Evolutionary conservation across 2,888 invertebrate genomes (phyloP), one percentile per base, ranked within the genome.

Genomic region (Sinelater perroti): DNA sequence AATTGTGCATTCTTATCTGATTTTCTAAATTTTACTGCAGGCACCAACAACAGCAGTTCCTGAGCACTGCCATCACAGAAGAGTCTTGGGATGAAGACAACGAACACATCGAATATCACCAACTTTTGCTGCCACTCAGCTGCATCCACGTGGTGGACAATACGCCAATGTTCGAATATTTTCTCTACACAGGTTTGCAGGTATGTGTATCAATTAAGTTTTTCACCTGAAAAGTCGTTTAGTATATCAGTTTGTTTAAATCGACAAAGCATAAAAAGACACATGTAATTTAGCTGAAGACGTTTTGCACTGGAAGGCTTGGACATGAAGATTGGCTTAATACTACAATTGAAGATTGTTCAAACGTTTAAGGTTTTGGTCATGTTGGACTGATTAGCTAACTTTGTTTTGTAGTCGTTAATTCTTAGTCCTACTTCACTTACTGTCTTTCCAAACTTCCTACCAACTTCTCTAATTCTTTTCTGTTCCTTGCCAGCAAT

Each of bases 111-210:
- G 70, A 80, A 47, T 87, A 82, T 76, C 84, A 87, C 67, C 80
- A 81, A 65, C 75, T 86, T 40, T 71, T 79, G 24, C 71, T 88
- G 60, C 73, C 82, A 31, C 72, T 78, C 60, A 82, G 82, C 63
- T 77, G 80, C 57, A 83, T 91, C 60, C 77, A 82, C 62, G 78
- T 90, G 35, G 81, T 91, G 51, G 85, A 90, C 69, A 80, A 81
- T 58, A 76, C 78, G 50, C 75, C 77, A 61, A 78, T 80, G 44
- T 90, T 91, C 72, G 80, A 84, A 69, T 79, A 83, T 33, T 83
- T 90, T 74, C 73, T 88, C 54, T 78, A 82, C 58, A 77, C 79
- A 56, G 79, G 78, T 59, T 75, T 87, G 51, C 70, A 71, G 56
- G 75, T 78, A 62, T 20, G 30, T 24, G 17, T 10, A 18, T 40